Base-by-base conservation (phyloP, 2,888 invertebrate species). In the Amiota communis region DNA sequence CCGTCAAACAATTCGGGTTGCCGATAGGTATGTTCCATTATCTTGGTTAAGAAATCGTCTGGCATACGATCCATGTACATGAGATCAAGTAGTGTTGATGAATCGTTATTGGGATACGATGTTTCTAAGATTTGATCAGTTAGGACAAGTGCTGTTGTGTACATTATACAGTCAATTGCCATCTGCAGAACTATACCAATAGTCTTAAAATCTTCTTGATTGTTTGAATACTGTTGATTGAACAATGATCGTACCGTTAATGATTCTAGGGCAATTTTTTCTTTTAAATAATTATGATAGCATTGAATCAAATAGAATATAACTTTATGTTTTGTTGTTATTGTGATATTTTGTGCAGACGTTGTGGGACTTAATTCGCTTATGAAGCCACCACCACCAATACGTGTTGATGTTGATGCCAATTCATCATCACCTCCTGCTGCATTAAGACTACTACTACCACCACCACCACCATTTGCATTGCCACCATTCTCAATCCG, bases 41-140 rank as follows among this genome's bases (percentile, higher is more conserved):
- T 89, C 76, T 91, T 91, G 69, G 91, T 90, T n/a, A 94, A 86
- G 79, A 93, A 93, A 0, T 92, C 92, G 49, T 92, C 90, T 0
- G 93, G 93, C 11, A 94, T 88, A 64, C 90, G 91, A 80, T 93
- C 92, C 71, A 91, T 91, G 57, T 93, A 89, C 67, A 94, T 89
- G 53, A 92, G 92, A 73, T 92, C 91, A 8, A 94, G 88, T 23
- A 94, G 88, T 1, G 92, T 90, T 0, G 93, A 92, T 64, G 89
- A 89, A 74, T 89, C 89, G 51, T 88, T 72, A 3, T 83, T 81
- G 56, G 76, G 79, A 67, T 86, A 82, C 10, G 81, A 76, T 78
- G 87, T 88, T 70, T 86, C 85, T 69, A 86, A 83, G 11, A 89
- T 84, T 15, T 81, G 84, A 76, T 89, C 89, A 10, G 86, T 86